A percentile compares a stretch with the other conserved stretches of the same genome.
Conservation (phyloP, 2,797 vertebrate species). For the Smutsia temminckii region DNA sequence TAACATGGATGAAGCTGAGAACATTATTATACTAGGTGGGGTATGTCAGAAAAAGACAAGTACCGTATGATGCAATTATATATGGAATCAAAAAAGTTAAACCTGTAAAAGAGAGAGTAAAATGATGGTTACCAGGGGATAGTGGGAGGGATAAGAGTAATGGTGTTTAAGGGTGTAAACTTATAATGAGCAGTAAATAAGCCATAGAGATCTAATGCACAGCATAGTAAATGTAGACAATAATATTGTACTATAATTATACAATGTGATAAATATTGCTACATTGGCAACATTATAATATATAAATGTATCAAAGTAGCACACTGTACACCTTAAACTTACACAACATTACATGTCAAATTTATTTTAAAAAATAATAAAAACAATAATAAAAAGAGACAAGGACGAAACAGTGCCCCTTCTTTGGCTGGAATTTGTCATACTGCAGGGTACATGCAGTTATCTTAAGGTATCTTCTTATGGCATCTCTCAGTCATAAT, state of each 20-base stretch:
- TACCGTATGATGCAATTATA: neutral
- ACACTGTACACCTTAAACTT: neutral
- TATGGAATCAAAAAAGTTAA: neutral
- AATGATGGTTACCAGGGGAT: neutral
- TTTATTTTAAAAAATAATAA: neutral
- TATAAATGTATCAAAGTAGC: neutral
- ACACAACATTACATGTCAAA: neutral
- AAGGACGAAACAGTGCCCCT: neutral
- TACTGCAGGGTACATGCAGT: neutral
- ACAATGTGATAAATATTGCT: neutral
- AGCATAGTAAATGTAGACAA: neutral
- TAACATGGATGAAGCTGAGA: neutral
- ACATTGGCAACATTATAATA: neutral
- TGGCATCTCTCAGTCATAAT: neutral
- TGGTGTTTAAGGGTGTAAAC: neutral
- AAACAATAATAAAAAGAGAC: neutral
- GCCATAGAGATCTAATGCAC: neutral
- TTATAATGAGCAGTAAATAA: neutral
- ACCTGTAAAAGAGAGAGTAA: neutral
- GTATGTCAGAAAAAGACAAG: neutral
- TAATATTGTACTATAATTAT: neutral
- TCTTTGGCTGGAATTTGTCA: neutral
- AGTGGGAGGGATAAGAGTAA: neutral
- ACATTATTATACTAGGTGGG: neutral
- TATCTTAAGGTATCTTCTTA: too few relatives aligned